Conservation (phyloP, 2,797 vertebrate species). For the Carcharodon carcharias region DNA sequence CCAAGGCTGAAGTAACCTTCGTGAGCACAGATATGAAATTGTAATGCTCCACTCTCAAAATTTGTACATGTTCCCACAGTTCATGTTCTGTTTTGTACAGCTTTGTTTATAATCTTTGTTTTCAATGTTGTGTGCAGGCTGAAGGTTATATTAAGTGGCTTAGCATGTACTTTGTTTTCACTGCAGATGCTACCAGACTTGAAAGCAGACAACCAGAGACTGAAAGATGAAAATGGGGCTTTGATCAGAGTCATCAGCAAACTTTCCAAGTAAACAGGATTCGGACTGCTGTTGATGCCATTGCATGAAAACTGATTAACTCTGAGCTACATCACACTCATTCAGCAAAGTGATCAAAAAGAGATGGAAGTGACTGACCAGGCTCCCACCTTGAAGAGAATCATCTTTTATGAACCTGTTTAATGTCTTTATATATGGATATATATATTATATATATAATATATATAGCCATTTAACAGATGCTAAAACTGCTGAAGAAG, state of each 20-base stretch:
- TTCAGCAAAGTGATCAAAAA: constrained; percentile 9
- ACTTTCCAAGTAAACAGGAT: constrained; percentile 89
- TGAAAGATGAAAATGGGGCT: constrained; percentile 98
- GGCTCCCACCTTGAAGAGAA: background rate
- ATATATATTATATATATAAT: background rate
- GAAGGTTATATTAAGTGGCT: background rate
- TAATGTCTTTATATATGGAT: constrained; percentile 29
- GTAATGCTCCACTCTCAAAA: constrained; percentile 15
- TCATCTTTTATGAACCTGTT: constrained; percentile 7
- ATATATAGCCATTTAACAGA: constrained; percentile 65
- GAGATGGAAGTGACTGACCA: background rate
- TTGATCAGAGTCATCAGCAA: constrained; percentile 99
- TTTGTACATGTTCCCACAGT: background rate
- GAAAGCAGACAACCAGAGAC: constrained; percentile 99
- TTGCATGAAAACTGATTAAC: constrained; percentile 72
- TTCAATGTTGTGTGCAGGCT: background rate
- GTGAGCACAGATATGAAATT: background rate
- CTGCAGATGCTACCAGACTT: constrained; percentile 94
- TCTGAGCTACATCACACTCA: constrained; percentile 36
- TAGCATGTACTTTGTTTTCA: constrained; percentile 43
- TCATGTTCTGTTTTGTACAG: background rate
- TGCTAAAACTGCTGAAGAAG: constrained; percentile 73
- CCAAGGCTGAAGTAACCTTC: background rate
- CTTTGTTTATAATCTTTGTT: background rate
- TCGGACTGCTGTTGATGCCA: constrained; percentile 70